Conservation (phyloP, 2,888 invertebrate species). For the Noctua janthe region DNA sequence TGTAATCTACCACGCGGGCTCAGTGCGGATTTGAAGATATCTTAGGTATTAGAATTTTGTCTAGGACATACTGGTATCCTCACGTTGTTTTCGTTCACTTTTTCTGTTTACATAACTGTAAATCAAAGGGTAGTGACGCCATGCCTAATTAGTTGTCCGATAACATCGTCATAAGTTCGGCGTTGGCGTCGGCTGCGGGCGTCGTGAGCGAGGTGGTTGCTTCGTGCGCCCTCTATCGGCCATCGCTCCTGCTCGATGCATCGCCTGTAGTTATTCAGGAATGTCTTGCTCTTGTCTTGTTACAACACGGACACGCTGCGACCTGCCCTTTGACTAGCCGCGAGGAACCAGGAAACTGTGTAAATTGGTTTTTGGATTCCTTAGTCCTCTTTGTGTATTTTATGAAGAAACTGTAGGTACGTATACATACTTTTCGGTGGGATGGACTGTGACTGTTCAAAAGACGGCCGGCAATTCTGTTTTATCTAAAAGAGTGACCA, state of each 20-base stretch:
- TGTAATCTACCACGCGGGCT: neutral
- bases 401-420: neutral
- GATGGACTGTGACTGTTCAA: neutral
- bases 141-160: slow-evolving; percentile 56
- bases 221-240: slow-evolving; percentile 71
- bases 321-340: slow-evolving; percentile 66
- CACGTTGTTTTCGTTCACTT: neutral
- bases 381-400: slow-evolving; percentile 18
- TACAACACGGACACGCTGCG: slow-evolving; percentile 63
- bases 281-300: slow-evolving; percentile 67
- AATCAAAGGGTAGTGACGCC: slow-evolving; percentile 32
- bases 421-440: neutral
- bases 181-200: slow-evolving; percentile 33
- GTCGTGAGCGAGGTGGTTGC: slow-evolving; percentile 68
- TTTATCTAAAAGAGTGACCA: neutral
- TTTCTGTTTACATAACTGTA: neutral
- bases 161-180: slow-evolving; percentile 57
- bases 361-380: slow-evolving; percentile 45
- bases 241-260: slow-evolving; percentile 75
- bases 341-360: slow-evolving; percentile 51
- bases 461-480: neutral
- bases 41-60: neutral
- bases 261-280: slow-evolving; percentile 71
- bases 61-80: neutral
- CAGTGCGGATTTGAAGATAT: neutral